phyloP scores from a whole-genome alignment of 2,888 invertebrate genomes.

The Adineta ricciae region DNA sequence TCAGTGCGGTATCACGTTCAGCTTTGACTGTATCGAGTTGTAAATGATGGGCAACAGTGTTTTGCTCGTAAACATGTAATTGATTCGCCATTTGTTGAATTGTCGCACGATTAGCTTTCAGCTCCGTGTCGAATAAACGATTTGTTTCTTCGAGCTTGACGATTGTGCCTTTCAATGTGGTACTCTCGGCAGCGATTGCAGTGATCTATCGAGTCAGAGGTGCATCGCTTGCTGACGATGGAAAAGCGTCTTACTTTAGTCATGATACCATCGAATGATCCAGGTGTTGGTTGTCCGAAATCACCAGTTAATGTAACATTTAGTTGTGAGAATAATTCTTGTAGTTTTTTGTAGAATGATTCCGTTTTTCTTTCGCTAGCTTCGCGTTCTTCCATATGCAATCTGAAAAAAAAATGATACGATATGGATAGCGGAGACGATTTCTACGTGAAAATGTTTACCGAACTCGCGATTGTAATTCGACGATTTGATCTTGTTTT shows the following conservation, averaged over 20 bases:
- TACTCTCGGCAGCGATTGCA: conserved; percentile 33
- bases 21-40: conserved; percentile 27
- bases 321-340: conserved; percentile 38
- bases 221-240: too few species aligned
- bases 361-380: conserved; percentile 38
- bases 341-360: conserved; percentile 38
- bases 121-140: conserved; percentile 44
- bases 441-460: too few species aligned
- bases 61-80: conserved; percentile 27
- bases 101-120: conserved; percentile 49
- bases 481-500: conserved; percentile 42
- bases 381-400: conserved; percentile 42
- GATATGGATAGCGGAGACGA: not conserved
- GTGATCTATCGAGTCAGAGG: not conserved
- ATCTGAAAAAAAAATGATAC: conserved; percentile 36
- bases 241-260: not conserved
- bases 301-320: conserved; percentile 17
- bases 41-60: conserved; percentile 21
- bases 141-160: conserved; percentile 44
- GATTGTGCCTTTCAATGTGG: conserved; percentile 44
- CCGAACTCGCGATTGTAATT: conserved; percentile 43
- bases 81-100: conserved; percentile 46
- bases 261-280: conserved; percentile 23
- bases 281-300: conserved; percentile 3
- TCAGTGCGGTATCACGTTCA: conserved; percentile 30